Conservation (phyloP, 2,888 invertebrate genomes). For the Amiota mariae region DNA sequence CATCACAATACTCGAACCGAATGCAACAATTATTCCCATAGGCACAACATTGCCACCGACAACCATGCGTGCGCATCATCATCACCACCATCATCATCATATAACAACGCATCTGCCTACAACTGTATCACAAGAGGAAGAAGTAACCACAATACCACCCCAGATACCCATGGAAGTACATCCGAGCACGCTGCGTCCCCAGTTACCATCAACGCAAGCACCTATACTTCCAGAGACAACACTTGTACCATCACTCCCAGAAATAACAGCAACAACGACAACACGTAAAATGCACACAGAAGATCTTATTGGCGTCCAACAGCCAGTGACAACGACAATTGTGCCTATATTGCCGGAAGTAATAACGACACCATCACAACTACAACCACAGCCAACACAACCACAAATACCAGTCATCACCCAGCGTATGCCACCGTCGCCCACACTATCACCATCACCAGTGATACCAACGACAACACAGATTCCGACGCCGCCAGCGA, state of each 20-base stretch:
- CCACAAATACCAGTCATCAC: conserved; percentile 37
- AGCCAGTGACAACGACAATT: conserved; percentile 41
- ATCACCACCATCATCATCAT: conserved; percentile 31
- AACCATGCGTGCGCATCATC: conserved; percentile 31
- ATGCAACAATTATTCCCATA: conserved; percentile 32
- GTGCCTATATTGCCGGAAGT: conserved; percentile 23
- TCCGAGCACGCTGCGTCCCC: conserved; percentile 30
- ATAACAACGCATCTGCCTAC: conserved; percentile 42
- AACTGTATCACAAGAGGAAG: conserved; percentile 33
- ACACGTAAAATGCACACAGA: conserved; percentile 50
- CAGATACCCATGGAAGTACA: conserved; percentile 24
- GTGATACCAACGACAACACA: conserved; percentile 33
- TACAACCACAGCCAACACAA: conserved; percentile 35
- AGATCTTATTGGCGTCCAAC: conserved; percentile 45
- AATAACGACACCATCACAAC: conserved; percentile 22
- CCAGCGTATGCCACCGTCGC: conserved; percentile 39
- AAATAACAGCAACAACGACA: conserved; percentile 42
- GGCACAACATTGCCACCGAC: conserved; percentile 39
- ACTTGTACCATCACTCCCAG: conserved; percentile 10
- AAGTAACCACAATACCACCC: conserved; percentile 39
- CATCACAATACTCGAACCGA: conserved; percentile 51
- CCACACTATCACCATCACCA: conserved; percentile 37
- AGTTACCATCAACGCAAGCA: conserved; percentile 34
- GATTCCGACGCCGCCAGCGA: conserved; percentile 18
- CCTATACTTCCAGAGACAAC: conserved; percentile 17